Evolutionary conservation across 2,113 vertebrate species (phyloP).

Genomic region (Cephalopholis sonnerati): DNA sequence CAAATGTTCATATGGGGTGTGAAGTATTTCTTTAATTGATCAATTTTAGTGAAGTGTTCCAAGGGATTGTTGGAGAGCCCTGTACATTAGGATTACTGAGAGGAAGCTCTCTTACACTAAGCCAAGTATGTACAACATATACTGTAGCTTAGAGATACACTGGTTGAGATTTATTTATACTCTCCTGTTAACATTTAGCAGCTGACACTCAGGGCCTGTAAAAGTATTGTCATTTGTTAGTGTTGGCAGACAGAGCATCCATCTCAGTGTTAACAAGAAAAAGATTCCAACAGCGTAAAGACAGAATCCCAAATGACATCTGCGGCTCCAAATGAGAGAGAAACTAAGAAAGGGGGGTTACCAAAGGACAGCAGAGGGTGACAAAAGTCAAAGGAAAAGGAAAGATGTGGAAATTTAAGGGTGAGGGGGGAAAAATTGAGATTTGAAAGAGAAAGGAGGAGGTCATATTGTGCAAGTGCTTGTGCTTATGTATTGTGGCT

Average conservation of each 20-base stretch:
- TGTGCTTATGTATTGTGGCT: conserved; percentile 40
- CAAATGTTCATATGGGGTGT: too few relatives aligned
- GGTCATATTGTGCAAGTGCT: conserved; percentile 46
- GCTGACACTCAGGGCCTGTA: neutral
- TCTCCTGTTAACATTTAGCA: neutral
- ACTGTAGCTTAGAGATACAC: neutral
- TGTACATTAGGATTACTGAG: neutral
- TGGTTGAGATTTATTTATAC: neutral
- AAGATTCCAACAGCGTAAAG: neutral
- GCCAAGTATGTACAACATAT: neutral
- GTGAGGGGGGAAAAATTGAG: neutral
- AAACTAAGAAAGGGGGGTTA: neutral
- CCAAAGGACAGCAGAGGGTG: conserved; percentile 54
- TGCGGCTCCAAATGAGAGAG: neutral
- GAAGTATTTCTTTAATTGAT: too few relatives aligned
- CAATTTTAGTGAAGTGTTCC: neutral
- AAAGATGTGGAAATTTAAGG: conserved; percentile 13
- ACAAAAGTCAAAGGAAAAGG: conserved; percentile 48
- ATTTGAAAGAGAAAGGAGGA: conserved; percentile 48
- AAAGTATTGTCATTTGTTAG: neutral
- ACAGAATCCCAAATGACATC: neutral
- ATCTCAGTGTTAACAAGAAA: conserved; percentile 3
- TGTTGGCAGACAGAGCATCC: neutral
- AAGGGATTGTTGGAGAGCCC: neutral
- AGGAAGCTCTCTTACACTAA: neutral